Evolutionary conservation across 2,113 vertebrate genomes (phyloP).

Genomic region (Rhabdomys dilectus): DNA sequence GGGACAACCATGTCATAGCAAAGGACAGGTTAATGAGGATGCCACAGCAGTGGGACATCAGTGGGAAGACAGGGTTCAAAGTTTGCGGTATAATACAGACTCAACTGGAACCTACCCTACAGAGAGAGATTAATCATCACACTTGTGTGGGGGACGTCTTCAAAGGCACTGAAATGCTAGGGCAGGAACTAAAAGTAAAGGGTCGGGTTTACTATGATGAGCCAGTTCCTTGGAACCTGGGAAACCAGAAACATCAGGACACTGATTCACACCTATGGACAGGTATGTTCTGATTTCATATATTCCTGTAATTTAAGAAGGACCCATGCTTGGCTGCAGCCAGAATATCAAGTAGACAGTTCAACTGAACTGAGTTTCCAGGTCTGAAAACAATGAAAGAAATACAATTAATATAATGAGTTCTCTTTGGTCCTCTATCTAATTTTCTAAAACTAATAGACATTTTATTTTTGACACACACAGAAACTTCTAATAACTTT

Average conservation of each 20-base stretch:
- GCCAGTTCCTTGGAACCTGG: not conserved
- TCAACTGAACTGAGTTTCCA: not conserved
- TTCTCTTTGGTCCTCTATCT: not conserved
- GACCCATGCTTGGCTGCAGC: not conserved
- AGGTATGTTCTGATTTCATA: not conserved
- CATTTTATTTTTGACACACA: constrained; percentile 12
- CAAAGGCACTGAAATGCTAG: not conserved
- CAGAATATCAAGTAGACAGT: constrained; percentile 11
- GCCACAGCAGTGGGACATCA: not conserved
- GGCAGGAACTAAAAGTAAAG: not conserved
- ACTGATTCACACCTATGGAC: not conserved
- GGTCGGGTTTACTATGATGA: not conserved
- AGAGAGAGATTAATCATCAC: not conserved
- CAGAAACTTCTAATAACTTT: not conserved
- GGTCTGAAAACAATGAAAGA: not conserved
- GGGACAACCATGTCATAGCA: not conserved
- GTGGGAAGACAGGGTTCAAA: not conserved
- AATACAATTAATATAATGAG: not conserved
- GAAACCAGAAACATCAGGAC: not conserved
- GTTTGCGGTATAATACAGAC: not conserved
- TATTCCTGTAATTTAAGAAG: not conserved
- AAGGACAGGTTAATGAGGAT: not conserved
- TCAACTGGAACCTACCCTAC: not conserved
- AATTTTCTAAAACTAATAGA: not conserved
- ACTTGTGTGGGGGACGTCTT: not conserved